Evolutionary conservation across 2,888 invertebrate species (phyloP).

Genomic region (Eristalinus sepulchralis): DNA sequence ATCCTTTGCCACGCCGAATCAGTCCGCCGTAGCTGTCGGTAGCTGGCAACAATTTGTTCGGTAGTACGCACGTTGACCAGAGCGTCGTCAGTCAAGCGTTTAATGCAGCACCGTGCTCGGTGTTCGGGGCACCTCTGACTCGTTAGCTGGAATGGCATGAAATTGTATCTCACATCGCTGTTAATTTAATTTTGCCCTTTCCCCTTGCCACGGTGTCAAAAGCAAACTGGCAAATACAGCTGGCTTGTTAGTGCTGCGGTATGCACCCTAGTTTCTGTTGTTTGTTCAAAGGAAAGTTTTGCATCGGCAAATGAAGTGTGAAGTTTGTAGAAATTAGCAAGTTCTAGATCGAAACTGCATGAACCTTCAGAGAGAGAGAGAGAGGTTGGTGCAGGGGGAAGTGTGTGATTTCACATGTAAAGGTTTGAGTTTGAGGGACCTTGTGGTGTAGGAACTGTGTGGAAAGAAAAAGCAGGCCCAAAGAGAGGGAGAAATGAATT

Average conservation of each 20-base stretch:
- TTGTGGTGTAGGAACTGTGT: no score
- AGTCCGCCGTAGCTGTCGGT: slow-evolving; percentile 41
- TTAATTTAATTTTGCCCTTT: neutral
- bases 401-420: no score
- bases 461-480: no score
- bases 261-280: neutral
- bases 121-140: neutral
- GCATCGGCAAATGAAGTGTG: neutral
- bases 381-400: no score
- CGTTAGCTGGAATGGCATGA: neutral
- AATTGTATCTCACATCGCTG: neutral
- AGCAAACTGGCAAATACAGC: neutral
- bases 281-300: neutral
- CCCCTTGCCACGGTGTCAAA: neutral
- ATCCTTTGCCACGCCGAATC: slow-evolving; percentile 37
- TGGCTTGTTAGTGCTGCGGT: neutral
- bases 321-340: neutral
- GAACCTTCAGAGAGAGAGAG: no score
- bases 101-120: slow-evolving; percentile 7
- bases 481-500: no score
- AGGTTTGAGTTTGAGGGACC: no score
- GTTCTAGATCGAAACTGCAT: no score
- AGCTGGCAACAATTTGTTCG: slow-evolving; percentile 34
- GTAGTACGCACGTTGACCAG: slow-evolving; percentile 32
- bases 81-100: slow-evolving; percentile 20